These are phyloP conservation scores for Orius laevigatus DNA, from an alignment of 1,140 invertebrate species.

Conservation along the genomic window DNA sequence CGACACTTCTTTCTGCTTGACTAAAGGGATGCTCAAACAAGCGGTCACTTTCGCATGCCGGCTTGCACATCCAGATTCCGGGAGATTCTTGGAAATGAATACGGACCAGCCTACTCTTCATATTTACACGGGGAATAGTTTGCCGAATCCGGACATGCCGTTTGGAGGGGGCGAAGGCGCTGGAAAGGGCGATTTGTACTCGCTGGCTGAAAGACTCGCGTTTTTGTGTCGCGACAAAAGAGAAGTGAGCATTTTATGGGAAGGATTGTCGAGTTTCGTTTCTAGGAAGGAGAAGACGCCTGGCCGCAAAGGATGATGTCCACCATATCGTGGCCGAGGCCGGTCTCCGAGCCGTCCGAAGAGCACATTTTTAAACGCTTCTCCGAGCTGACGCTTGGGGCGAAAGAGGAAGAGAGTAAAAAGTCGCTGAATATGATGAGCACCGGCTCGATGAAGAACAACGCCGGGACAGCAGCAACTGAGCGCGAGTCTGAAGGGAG, in stretches of 20 bases:
- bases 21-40: constrained; percentile 19
- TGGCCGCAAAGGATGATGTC: constrained; percentile 5
- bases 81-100: constrained; percentile 45
- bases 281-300: not conserved
- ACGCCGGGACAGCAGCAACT: not conserved
- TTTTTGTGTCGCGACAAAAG: not conserved
- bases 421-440: not conserved
- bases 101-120: constrained; percentile 43
- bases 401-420: not conserved
- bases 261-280: not conserved
- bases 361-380: constrained; percentile 4
- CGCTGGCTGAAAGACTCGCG: not conserved
- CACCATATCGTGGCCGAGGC: constrained; percentile 6
- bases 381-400: not conserved
- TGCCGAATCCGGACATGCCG: constrained; percentile 22
- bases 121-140: constrained; percentile 42
- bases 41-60: constrained; percentile 26
- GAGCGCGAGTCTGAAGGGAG: no score
- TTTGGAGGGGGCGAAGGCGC: constrained; percentile 13
- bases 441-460: not conserved
- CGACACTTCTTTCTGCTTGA: constrained; percentile 51
- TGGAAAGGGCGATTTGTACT: not conserved
- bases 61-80: constrained; percentile 46
- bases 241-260: constrained; percentile 2
- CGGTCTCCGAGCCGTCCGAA: constrained; percentile 1